Base-by-base conservation (phyloP, 2,113 vertebrate species). In the Oenanthe oenanthe region DNA sequence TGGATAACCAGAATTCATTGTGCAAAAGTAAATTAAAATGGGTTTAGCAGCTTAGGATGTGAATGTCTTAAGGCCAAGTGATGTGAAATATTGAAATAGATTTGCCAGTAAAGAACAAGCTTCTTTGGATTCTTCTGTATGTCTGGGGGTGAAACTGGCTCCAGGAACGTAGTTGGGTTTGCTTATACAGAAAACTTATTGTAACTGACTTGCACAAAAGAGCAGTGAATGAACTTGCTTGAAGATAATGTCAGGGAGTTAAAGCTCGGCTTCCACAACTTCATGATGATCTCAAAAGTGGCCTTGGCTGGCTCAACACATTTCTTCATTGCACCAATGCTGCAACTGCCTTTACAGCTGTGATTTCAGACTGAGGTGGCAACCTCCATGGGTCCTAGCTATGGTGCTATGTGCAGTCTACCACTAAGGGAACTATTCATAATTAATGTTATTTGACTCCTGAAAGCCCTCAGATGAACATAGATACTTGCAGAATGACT, bases 11-110 rank as follows among this genome's bases (percentile, higher is more conserved):
- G 47, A 77, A 92, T 74, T 90, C 12, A 45, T 89, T 96, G 89
- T 85, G 45, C 63, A 86, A 88, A 75, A 71, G 71, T 86, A 91
- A 94, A 95, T 88, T 72, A 90, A 92, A 96, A 94, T 62, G 56
- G 13, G 12, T 90, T 79, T 87, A 92, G 62, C 47, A 60, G 31
- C 43, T 85, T 82, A 76, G 43, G 34, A 32, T 75, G 53, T 40
- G 47, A 88, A 68, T 88, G n/a, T 85, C 89, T 86, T 72, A 62
- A 71, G 70, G 57, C 54, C 51, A 79, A 51, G 38, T 83, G 62
- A 66, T 71, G 25, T 68, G 88, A 85, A 83, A 81, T 96, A 89
- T 11, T 92, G 73, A 81, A 93, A 80, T 8, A 85, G 47, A 60
- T 94, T 85, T 88, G 47, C 74, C 78, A 88, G 68, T 86, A 45